These are phyloP conservation scores for Gymnogyps californianus DNA, from an alignment of 2,113 vertebrate genomes.

Conservation along the genomic window DNA sequence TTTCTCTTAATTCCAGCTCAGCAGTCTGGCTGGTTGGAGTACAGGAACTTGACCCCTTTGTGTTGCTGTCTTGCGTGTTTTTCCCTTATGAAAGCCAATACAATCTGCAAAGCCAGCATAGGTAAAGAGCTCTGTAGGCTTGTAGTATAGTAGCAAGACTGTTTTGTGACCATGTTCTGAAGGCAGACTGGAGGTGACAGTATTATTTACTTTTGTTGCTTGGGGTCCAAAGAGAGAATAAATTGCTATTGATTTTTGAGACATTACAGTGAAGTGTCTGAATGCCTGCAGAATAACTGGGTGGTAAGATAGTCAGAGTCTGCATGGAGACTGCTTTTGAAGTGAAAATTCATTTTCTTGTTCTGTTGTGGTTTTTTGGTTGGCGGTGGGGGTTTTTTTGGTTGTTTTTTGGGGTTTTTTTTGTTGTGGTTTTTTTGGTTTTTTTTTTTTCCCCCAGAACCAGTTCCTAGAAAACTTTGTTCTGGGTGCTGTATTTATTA, in stretches of 20 bases:
- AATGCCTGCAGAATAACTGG: slow-evolving; percentile 68
- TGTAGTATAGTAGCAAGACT: slow-evolving; percentile 56
- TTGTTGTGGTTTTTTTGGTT: not conserved
- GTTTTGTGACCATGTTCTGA: slow-evolving; percentile 71
- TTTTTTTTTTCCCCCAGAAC: slow-evolving; percentile 2
- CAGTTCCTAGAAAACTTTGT: slow-evolving; percentile 36
- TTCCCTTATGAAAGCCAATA: slow-evolving; percentile 38
- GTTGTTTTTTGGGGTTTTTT: not conserved
- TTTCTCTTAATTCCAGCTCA: not conserved
- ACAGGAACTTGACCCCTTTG: slow-evolving; percentile 9
- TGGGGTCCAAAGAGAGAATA: slow-evolving; percentile 84
- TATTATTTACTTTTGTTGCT: slow-evolving; percentile 86
- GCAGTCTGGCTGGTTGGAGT: not conserved
- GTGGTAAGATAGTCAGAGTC: slow-evolving; percentile 54
- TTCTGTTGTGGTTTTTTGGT: not conserved
- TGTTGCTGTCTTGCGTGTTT: slow-evolving; percentile 37
- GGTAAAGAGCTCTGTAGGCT: slow-evolving; percentile 49
- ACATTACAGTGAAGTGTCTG: slow-evolving; percentile 76
- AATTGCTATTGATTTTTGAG: slow-evolving; percentile 90
- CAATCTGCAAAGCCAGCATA: slow-evolving; percentile 38
- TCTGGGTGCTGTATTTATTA: slow-evolving; percentile 3
- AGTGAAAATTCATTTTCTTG: slow-evolving; percentile 64
- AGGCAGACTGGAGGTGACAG: slow-evolving; percentile 79
- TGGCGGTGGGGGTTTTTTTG: not conserved
- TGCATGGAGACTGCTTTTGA: slow-evolving; percentile 45